Conservation (phyloP, 2,113 vertebrate species). For the Eclectus roratus region DNA sequence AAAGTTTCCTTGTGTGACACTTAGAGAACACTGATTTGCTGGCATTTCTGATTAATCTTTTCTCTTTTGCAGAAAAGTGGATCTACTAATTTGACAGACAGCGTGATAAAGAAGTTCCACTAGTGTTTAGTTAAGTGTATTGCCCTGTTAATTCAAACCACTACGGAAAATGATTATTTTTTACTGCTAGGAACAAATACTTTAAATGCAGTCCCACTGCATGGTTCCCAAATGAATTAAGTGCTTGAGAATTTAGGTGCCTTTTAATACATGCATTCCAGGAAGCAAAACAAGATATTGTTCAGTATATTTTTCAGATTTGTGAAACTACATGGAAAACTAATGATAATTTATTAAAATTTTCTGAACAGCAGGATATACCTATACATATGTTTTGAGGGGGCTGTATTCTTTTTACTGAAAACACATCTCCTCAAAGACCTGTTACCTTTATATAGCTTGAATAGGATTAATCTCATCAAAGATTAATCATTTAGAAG, state of each 20-base stretch:
- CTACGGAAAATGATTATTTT: background rate
- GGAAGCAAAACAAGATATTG: background rate
- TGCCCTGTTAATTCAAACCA: constrained; percentile 11
- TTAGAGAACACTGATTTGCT: background rate
- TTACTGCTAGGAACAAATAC: background rate
- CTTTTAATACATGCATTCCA: background rate
- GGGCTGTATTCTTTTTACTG: background rate
- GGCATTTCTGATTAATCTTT: constrained; percentile 28
- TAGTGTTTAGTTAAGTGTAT: background rate
- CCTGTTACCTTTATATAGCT: background rate
- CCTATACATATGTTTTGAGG: background rate
- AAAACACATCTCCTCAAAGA: background rate
- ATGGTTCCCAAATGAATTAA: background rate
- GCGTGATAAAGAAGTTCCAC: constrained; percentile 3
- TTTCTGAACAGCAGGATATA: background rate
- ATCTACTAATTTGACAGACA: constrained; percentile 60
- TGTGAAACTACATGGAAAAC: background rate
- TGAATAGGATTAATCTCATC: background rate
- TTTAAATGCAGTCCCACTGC: background rate
- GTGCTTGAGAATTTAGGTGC: background rate
- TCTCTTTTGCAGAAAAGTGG: constrained; percentile 77
- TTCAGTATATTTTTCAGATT: background rate
- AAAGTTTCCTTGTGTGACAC: background rate
- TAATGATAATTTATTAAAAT: background rate
- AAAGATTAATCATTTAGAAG: background rate